Conservation (phyloP, 1,140 invertebrate species). For the Neotoxoptera formosana region DNA sequence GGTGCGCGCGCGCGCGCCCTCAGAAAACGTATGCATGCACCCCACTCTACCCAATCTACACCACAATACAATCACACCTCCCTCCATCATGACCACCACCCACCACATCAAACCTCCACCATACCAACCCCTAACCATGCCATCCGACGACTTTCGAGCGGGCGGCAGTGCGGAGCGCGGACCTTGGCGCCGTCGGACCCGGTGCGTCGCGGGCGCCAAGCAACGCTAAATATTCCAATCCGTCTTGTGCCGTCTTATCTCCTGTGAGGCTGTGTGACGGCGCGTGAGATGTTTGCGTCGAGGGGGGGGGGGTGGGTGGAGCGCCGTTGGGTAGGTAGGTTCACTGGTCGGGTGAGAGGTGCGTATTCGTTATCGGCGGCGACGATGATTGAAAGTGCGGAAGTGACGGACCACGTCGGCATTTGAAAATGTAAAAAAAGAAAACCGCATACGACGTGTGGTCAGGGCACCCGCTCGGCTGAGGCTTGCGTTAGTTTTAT, state of each 20-base stretch:
- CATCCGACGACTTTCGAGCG: background rate
- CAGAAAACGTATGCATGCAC: background rate
- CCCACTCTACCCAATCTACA: too few species aligned
- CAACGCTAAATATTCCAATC: background rate
- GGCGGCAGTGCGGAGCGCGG: background rate
- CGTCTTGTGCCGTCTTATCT: background rate
- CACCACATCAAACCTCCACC: too few species aligned
- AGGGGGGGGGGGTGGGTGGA: too few species aligned
- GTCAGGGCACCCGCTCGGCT: too few species aligned
- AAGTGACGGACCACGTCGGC: background rate
- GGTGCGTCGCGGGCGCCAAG: background rate
- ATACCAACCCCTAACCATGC: background rate
- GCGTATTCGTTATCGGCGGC: background rate
- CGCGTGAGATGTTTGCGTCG: background rate
- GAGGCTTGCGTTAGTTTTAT: background rate
- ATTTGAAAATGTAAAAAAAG: background rate
- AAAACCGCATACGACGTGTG: background rate
- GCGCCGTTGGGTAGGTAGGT: too few species aligned
- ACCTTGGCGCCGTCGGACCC: background rate
- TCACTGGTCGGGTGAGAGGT: too few species aligned
- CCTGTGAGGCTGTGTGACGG: background rate
- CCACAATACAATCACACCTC: background rate
- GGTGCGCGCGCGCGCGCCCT: background rate
- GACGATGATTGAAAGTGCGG: background rate
- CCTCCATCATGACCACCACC: background rate